Evolutionary conservation across 2,888 invertebrate genomes (phyloP), one percentile per base, ranked within the genome.

Genomic region (Boloria selene): DNA sequence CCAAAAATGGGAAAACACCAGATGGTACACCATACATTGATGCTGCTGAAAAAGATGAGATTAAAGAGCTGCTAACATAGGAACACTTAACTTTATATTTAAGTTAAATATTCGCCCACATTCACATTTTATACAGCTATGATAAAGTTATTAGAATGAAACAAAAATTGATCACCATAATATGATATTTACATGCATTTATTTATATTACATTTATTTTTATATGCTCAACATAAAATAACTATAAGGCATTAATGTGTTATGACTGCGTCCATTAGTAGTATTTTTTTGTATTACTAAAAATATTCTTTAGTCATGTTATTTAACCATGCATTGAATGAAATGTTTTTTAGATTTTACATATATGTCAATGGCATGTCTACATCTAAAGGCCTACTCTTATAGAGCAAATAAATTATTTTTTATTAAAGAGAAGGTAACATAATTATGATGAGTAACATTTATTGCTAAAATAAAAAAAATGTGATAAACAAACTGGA

Each of bases 41-140:
- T 79, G 97, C 96, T 66, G 98, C 98, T 44, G 98, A 98, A 84
- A 97, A 96, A 82, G 96, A 96, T 73, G 98, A 98, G 90, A 98
- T 98, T 78, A 96, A 97, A 88, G 94, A 95, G 79, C 93, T 98
- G 60, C 82, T 92, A 70, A 87, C 88, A 90, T 90, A 92, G 74
- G 78, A 77, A 64, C 53, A 71, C 61, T 70, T 61, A 22, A 65
- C 38, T 70, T 64, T 71, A 72, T 72, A 61, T 72, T 68, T 69
- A 66, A 69, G 62, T 71, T 73, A 73, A 69, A 80, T 67, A 38
- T 79, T 80, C 73, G 74, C 81, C 84, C 81, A 82, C 74, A 79
- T 80, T 81, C 63, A 70, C 80, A 79, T 80, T 75, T 74, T 83
- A 83, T 79, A 80, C 83, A 79, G 82, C 85, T 85, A 83, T 83